Evolutionary conservation across 2,888 invertebrate species (phyloP), one percentile per base, ranked within the genome.

Genomic region (Tachina lurida): DNA sequence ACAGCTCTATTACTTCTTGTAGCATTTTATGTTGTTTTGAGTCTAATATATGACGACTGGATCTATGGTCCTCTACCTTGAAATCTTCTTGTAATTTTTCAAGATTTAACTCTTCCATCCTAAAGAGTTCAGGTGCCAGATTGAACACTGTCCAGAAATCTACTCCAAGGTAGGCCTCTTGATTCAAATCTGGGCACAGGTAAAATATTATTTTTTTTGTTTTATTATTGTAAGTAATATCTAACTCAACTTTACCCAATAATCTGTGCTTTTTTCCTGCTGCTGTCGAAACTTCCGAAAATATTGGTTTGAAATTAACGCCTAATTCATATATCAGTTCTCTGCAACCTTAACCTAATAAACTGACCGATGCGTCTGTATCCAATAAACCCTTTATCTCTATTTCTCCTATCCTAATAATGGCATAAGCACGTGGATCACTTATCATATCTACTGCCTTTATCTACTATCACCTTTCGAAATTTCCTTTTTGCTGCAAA

Each of bases 291-390:
- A 82, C 54, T 10, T 3, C 12, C 0, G 75, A 75, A 31, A 56
- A 49, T 41, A 70, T 52, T 31, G 31, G 45, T 13, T 49, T 54
- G 8, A 60, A 41, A 12, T 19, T 10, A 3, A 75, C 5, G 2
- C 17, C 63, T 45, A 82, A 41, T 7, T 56, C 9, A 4, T 70
- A 63, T 10, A 63, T n/a, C 10, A 75, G 10, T 47, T 82, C 82
- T 3, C 60, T 52, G 5, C 81, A 82, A 2, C 56, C 56, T 45
- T 68, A 60, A 5, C 81, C 70, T 9, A 75, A 39, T 13, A 82
- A 31, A 39, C 56, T 54, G 10, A 70, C 10, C 1, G 60, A 41
- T 1, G 68, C 70, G 5, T 63, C 82, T 0, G 65, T 63, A n/a
- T 82, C 77, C 54, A 77, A 49, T 3, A 77, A 22, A 0, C 67